Evolutionary conservation across 2,888 invertebrate genomes (phyloP).

Genomic region (Brachyptera risi): DNA sequence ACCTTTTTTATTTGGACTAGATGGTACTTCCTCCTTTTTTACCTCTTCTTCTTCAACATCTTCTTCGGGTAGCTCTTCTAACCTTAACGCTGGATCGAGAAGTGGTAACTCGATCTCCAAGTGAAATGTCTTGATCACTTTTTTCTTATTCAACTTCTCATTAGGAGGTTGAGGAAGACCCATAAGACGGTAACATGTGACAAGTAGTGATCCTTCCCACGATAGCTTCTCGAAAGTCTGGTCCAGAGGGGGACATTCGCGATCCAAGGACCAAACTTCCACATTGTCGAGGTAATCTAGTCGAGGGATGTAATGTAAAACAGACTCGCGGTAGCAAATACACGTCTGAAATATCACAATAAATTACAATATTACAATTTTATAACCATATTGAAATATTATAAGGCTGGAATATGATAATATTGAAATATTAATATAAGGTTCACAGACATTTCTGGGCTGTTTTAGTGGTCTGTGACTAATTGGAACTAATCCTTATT

Average conservation of each 20-base stretch:
- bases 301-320: constrained; percentile 44
- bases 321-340: constrained; percentile 48
- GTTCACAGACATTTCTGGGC: too few relatives aligned
- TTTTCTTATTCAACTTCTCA: constrained; percentile 45
- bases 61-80: constrained; percentile 46
- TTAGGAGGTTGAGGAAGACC: constrained; percentile 51
- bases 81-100: constrained; percentile 48
- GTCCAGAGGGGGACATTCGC: constrained; percentile 15
- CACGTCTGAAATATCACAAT: constrained; percentile 43
- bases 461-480: too few relatives aligned
- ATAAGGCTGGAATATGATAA: too few relatives aligned
- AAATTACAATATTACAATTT: not conserved
- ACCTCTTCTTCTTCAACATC: constrained; percentile 42
- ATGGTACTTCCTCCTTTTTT: not conserved
- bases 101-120: constrained; percentile 53
- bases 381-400: too few relatives aligned
- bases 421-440: too few relatives aligned
- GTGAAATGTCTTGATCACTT: constrained; percentile 45
- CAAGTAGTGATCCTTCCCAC: constrained; percentile 47
- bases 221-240: constrained; percentile 40
- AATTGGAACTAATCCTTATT: too few relatives aligned
- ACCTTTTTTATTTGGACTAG: not conserved
- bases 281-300: constrained; percentile 52
- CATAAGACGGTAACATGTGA: constrained; percentile 51
- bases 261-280: constrained; percentile 44